Base-by-base conservation (phyloP, 2,888 invertebrate genomes). In the Polyploca ridens region DNA sequence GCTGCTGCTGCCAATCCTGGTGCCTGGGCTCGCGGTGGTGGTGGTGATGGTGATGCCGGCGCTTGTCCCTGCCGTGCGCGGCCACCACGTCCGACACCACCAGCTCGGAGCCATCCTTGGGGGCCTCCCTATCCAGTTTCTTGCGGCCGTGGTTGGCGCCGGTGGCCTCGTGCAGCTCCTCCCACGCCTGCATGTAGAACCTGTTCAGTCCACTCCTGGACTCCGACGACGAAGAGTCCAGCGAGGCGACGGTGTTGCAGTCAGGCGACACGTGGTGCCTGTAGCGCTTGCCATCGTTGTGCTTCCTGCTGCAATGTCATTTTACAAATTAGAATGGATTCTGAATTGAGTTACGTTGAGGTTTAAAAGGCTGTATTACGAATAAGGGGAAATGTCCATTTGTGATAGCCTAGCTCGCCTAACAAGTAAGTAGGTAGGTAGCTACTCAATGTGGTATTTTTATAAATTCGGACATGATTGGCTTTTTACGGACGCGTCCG, bases 131-230 rank as follows among this genome's bases (percentile, higher is more conserved):
- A 67, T 94, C 95, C 71, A 87, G 89, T 38, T 89, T 76, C 63
- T 89, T 78, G 63, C 85, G 85, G 58, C 78, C 82, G 65, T 87
- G 94, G 46, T 97, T 79, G 93, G 96, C 84, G 1, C 96, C 96
- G 5, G 97, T 96, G 5, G 97, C 96, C 86, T 98, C 97, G 86
- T 98, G 97, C 4, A 98, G 95, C 86, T 98, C 98, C 86, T 98
- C 98, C 98, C 98, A 98, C 3, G 98, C 98, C 87, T 98, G 97
- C 38, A 98, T 95, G 90, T 98, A 98, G 90, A 97, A 98, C 73
- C 98, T 95, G 87, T 98, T 98, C 69, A 98, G 94, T 44, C 97
- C 97, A 79, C 96, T 96, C 63, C 97, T 95, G 10, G 97, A 97
- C 82, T 98, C 98, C 0, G 97, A 97, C 63, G 97, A 97, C 63